Evolutionary conservation across 2,888 invertebrate species (phyloP), one percentile per base, ranked within the genome.

Genomic region (Prosopocoilus inquinatus): DNA sequence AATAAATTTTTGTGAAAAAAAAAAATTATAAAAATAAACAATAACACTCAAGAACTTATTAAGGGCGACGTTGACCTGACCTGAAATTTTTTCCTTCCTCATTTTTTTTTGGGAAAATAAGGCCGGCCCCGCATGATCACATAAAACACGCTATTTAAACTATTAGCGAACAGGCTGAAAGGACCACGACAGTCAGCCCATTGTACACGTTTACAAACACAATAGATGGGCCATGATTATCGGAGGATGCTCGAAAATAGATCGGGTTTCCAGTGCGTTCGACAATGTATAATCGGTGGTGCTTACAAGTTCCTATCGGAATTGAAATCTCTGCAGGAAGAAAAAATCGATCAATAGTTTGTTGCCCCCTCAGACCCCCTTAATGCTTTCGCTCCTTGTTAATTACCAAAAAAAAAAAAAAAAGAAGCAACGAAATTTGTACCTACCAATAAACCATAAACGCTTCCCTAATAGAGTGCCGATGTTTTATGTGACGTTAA

Each of bases 401-500:
- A 28, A 28, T 28, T 28, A 28, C 4, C 20, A 28, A 28, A 4
- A 28, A 4, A 4, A 28, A 28, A 28, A 28, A 7, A 28, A 28
- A 7, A 28, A 28, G 7, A 28, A 28, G 20, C 4, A 3, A 28
- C 7, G 5, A 28, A 28, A 28, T 28, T 28, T 28, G 20, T 28
- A 28, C 20, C 20, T 28, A 28, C 20, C 20, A 4, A 28, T 28
- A 5, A 28, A 28, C 20, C 5, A 28, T 28, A 28, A 28, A 28
- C 3, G 20, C 20, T 28, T 55, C 59, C 67, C 64, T 64, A 66
- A 65, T 63, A 64, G 62, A 60, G 56, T 60, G 50, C 48, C 60
- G 60, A 64, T 68, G 67, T 65, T 68, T 71, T 70, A 71, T 70
- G 68, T 66, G 71, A 65, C 67, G 68, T 69, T 68, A 65, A 68